Conservation (phyloP, 2,888 invertebrate genomes). For the Barypeithes pellucidus region DNA sequence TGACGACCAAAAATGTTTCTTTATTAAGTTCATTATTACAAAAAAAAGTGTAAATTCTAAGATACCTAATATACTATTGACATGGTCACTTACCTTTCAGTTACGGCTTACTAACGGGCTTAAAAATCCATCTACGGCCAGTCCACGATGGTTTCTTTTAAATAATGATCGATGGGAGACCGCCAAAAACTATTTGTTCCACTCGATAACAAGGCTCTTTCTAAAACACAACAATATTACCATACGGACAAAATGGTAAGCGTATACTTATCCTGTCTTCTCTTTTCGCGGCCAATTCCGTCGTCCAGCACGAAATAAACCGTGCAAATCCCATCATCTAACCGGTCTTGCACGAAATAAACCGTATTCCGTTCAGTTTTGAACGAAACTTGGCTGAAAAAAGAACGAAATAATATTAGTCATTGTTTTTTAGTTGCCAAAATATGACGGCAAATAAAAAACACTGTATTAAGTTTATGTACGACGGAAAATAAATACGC, state of each 20-base stretch:
- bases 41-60: no score
- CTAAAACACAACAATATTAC: neutral
- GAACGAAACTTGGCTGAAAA: slow-evolving; percentile 24
- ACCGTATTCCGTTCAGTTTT: neutral
- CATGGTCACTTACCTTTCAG: no score
- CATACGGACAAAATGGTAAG: neutral
- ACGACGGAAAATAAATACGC: neutral
- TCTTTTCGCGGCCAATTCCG: neutral
- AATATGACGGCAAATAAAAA: neutral
- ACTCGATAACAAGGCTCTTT: neutral
- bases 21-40: no score
- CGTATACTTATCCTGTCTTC: slow-evolving; percentile 9
- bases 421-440: neutral
- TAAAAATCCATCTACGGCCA: no score
- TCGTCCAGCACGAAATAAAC: neutral
- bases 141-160: no score
- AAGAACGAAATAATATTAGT: slow-evolving; percentile 22
- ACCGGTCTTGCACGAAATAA: neutral
- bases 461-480: neutral
- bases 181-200: neutral
- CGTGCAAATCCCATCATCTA: neutral
- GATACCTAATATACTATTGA: no score
- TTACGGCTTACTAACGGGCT: no score
- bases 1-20: no score
- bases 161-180: neutral